Percentiles rank a stretch among this genome's conserved stretches.
Conservation (phyloP, 2,797 vertebrate genomes). For the Centropyge bicolor region DNA sequence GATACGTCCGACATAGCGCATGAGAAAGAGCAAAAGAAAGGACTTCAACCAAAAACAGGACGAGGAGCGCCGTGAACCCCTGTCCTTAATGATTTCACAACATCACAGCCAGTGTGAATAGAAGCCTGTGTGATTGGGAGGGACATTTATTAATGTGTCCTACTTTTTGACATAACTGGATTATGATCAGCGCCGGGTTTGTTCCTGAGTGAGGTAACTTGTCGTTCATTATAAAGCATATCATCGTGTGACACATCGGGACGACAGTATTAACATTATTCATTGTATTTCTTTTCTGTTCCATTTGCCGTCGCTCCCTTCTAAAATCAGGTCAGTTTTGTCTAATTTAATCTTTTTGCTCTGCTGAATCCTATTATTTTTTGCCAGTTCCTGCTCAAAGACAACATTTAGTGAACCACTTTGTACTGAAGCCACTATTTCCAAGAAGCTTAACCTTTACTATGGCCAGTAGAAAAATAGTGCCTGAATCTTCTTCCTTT, state of each 20-base stretch:
- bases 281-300: constrained; percentile 7
- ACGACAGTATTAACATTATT: neutral
- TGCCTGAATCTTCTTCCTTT: too few species aligned
- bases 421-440: constrained; percentile 12
- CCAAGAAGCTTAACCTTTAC: neutral
- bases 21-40: neutral
- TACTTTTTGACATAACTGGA: constrained; percentile 28
- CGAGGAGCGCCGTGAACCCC: neutral
- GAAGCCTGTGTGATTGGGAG: neutral
- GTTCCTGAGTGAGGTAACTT: constrained; percentile 1
- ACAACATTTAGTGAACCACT: constrained; percentile 13
- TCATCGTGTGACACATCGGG: neutral
- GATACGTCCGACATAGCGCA: neutral
- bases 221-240: neutral
- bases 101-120: constrained; percentile 12
- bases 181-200: neutral
- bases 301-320: neutral
- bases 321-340: constrained; percentile 18
- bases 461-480: neutral
- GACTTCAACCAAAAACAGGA: neutral
- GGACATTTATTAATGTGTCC: constrained; percentile 22
- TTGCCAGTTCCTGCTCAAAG: constrained; percentile 11
- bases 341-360: constrained; percentile 35
- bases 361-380: constrained; percentile 12
- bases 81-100: constrained; percentile 11